phyloP scores from a whole-genome alignment of 2,113 vertebrate species.

The Gallinago undulata region DNA sequence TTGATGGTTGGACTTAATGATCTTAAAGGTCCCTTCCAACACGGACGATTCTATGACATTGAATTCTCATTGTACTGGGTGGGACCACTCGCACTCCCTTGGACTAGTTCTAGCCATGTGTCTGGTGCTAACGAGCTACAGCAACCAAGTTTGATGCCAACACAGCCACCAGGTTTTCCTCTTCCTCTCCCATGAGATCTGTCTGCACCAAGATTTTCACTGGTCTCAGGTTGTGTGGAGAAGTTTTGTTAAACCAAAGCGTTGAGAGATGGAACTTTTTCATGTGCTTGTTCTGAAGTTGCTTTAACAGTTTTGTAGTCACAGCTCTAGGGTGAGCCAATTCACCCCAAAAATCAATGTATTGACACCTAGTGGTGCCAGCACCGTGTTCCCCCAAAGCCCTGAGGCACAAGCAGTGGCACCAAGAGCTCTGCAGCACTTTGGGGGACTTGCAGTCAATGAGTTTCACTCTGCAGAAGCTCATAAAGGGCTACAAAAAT shows the following conservation, averaged over 20 bases:
- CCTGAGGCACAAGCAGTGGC: rapidly evolving
- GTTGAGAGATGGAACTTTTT: neutral
- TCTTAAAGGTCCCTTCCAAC: neutral
- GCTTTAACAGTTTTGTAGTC: neutral
- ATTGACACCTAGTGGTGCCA: neutral
- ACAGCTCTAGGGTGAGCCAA: neutral
- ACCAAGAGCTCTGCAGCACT: neutral
- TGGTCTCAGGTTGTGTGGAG: neutral
- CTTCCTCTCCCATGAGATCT: neutral
- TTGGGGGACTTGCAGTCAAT: neutral
- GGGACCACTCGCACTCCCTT: rapidly evolving
- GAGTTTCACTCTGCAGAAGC: neutral
- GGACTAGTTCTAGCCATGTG: rapidly evolving
- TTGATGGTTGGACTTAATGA: neutral
- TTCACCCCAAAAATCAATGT: neutral
- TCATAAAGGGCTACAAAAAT: neutral
- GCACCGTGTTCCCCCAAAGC: neutral
- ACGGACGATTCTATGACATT: neutral
- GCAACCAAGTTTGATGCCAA: neutral
- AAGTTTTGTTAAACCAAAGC: neutral
- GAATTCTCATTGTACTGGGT: neutral
- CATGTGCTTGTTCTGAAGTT: neutral
- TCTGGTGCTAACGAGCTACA: neutral
- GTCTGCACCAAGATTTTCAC: neutral
- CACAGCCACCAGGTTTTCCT: neutral